Conservation (phyloP, 2,797 vertebrate genomes). For the Ispidina lecontei region DNA sequence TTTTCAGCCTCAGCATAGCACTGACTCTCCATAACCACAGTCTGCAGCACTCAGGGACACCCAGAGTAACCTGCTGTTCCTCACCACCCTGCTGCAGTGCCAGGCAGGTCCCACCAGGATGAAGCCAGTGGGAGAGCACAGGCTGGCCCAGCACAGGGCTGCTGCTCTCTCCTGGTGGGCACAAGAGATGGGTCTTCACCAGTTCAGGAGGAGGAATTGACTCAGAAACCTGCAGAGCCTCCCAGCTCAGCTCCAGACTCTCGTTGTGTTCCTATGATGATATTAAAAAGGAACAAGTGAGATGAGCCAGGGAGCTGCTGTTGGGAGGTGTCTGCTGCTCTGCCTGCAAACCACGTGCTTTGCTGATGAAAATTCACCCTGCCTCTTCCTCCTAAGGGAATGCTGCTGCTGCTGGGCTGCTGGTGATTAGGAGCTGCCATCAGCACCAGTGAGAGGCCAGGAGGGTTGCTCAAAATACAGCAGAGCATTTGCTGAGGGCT, state of each 20-base stretch:
- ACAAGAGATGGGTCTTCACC: neutral
- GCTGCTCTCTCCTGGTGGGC: neutral
- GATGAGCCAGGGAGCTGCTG: neutral
- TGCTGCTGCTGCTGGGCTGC: neutral
- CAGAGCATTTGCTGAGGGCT: neutral
- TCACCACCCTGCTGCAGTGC: rapidly evolving
- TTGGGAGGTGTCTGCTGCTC: neutral
- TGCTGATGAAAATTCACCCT: conserved; percentile 6
- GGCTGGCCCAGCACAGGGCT: neutral
- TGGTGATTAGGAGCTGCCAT: neutral
- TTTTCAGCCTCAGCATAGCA: neutral
- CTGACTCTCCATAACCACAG: neutral
- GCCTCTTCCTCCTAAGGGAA: neutral
- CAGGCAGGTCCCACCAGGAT: neutral
- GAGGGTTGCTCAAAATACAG: conserved; percentile 38
- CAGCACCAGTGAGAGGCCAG: conserved; percentile 3
- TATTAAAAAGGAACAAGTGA: neutral
- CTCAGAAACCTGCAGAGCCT: neutral
- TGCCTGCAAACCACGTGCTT: neutral
- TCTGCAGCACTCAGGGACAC: neutral
- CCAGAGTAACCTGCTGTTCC: neutral
- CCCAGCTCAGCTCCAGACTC: neutral
- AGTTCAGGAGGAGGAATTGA: neutral
- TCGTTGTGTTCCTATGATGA: rapidly evolving
- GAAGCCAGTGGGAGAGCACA: neutral